A percentile compares a stretch with the other conserved stretches of the same genome.
Conservation (phyloP, 2,797 vertebrate genomes). For the Cuculus canorus region DNA sequence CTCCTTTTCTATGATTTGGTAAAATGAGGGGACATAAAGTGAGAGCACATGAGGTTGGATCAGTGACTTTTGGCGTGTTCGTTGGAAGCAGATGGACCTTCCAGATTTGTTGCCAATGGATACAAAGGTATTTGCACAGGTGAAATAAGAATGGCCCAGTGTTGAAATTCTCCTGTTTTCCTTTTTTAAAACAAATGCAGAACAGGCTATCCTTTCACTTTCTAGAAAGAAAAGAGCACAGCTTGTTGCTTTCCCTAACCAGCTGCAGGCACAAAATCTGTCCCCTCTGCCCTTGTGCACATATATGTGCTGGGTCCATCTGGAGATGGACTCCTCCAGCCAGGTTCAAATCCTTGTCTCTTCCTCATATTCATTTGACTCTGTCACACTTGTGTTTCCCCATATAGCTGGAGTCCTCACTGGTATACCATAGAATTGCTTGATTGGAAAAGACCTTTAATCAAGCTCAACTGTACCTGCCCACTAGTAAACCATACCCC, state of each 20-base stretch:
- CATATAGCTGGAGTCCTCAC: neutral
- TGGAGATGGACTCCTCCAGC: neutral
- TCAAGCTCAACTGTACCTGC: no score
- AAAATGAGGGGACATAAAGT: neutral
- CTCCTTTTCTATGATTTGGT: neutral
- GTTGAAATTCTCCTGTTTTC: neutral
- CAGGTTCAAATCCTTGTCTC: neutral
- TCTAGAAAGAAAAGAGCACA: neutral
- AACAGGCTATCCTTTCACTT: neutral
- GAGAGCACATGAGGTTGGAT: neutral
- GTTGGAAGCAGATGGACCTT: conserved; percentile 2
- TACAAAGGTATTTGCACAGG: conserved; percentile 14
- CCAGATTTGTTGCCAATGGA: neutral
- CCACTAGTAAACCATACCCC: no score
- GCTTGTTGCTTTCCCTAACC: neutral
- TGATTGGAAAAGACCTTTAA: no score
- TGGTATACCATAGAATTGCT: no score
- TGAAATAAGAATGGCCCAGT: neutral
- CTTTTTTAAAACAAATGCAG: neutral
- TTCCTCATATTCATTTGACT: neutral
- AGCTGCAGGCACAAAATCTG: neutral
- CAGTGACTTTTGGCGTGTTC: neutral
- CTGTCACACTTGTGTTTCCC: neutral
- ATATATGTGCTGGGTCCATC: neutral
- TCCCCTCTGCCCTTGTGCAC: neutral